Evolutionary conservation across 1,140 invertebrate species (phyloP).

Genomic region (Hydropsyche tenuis): DNA sequence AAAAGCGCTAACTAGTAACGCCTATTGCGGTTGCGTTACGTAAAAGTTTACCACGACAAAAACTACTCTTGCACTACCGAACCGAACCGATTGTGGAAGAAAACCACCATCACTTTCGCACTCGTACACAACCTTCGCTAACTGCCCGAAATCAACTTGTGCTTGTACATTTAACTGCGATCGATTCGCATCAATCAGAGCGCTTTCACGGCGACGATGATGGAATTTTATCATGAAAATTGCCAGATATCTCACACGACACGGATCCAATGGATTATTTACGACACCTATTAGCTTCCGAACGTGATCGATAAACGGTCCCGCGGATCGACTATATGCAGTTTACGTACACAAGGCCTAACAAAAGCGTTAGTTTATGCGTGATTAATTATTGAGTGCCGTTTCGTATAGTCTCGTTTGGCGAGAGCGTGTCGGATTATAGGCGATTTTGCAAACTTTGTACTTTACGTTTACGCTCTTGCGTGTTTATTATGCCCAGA

Average conservation of each 20-base stretch:
- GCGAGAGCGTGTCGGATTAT: not conserved
- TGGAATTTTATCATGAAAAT: slow-evolving; percentile 13
- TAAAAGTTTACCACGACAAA: not conserved
- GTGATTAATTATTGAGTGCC: slow-evolving; percentile 8
- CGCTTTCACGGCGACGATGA: not conserved
- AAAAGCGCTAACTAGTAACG: not conserved
- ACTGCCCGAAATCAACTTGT: too few relatives aligned
- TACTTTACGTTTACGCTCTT: not conserved
- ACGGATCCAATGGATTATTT: slow-evolving; percentile 10
- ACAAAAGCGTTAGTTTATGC: slow-evolving; percentile 6
- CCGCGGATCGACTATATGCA: not conserved
- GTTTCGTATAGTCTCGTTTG: not conserved
- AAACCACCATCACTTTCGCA: too few relatives aligned
- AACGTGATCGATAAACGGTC: slow-evolving; percentile 18
- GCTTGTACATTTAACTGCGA: too few relatives aligned
- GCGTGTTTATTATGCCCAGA: not conserved
- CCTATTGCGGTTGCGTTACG: slow-evolving; percentile 21
- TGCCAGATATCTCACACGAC: slow-evolving; percentile 7
- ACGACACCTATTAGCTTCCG: slow-evolving; percentile 19
- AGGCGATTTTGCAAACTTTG: not conserved
- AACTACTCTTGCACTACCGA: not conserved
- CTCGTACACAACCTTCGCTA: too few relatives aligned
- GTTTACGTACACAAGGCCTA: not conserved
- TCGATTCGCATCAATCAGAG: too few relatives aligned
- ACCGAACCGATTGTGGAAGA: too few relatives aligned